These are phyloP conservation scores for Mallotus villosus DNA, from an alignment of 2,797 vertebrate species.

Conservation along the genomic window DNA sequence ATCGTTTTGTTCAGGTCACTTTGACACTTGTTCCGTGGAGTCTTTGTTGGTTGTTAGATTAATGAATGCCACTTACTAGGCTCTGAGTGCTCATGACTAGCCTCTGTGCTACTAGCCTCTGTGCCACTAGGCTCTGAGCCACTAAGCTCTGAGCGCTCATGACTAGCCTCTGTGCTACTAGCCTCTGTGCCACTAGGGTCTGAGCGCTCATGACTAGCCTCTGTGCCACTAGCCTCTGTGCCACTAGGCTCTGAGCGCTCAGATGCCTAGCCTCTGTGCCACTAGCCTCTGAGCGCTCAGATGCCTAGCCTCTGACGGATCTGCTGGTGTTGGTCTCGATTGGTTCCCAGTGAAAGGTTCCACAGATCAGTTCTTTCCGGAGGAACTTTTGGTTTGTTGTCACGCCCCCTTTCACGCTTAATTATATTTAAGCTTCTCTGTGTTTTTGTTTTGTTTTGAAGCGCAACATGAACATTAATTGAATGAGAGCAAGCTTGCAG, in stretches of 20 bases:
- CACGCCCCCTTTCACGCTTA: conserved; percentile 50
- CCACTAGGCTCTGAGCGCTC: conserved; percentile 42
- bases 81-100: conserved; percentile 49
- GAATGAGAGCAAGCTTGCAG: conserved; percentile 48
- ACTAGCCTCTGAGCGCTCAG: conserved; percentile 46
- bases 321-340: conserved; percentile 35
- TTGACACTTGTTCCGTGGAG: conserved; percentile 51
- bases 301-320: conserved; percentile 41
- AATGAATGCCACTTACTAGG: conserved; percentile 44
- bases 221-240: too few species aligned
- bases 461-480: conserved; percentile 48
- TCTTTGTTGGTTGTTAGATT: conserved; percentile 56
- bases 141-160: too few species aligned
- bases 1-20: conserved; percentile 24
- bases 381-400: conserved; percentile 49
- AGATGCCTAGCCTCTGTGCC: conserved; percentile 45
- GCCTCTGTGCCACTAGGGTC: too few species aligned
- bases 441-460: conserved; percentile 49
- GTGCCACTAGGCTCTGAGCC: too few species aligned
- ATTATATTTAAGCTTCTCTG: conserved; percentile 54
- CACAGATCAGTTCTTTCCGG: conserved; percentile 39
- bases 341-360: not conserved
- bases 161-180: too few species aligned
- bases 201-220: too few species aligned
- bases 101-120: too few species aligned